phyloP scores from a whole-genome alignment of 2,797 vertebrate species.

The Cichlasoma orientale region DNA sequence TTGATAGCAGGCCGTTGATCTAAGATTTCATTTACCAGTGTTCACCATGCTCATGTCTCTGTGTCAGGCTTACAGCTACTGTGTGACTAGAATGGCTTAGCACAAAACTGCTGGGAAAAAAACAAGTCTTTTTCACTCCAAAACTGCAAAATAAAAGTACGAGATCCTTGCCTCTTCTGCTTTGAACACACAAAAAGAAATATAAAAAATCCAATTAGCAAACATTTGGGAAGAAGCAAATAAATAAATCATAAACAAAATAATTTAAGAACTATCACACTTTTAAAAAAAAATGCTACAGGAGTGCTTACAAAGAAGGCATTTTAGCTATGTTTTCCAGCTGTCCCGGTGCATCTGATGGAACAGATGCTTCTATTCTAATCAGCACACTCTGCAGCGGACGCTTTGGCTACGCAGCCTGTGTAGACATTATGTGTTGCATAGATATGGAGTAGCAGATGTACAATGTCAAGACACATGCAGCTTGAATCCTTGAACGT shows the following conservation, averaged over 20 bases:
- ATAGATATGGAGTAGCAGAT: conserved; percentile 3
- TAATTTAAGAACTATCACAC: background rate
- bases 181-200: background rate
- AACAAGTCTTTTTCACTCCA: background rate
- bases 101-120: background rate
- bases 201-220: background rate
- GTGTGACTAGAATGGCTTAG: background rate
- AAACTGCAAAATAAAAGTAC: background rate
- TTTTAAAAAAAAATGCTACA: background rate
- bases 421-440: background rate
- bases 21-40: background rate
- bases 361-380: conserved; percentile 3
- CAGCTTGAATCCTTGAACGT: conserved; percentile 20
- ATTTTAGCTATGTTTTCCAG: background rate
- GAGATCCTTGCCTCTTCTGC: background rate
- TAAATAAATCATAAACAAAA: background rate
- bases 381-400: conserved; percentile 1
- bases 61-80: background rate
- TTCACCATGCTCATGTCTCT: background rate
- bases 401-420: background rate
- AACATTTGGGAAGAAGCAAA: rapidly evolving
- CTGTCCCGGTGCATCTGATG: background rate
- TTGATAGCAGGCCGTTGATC: background rate
- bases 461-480: background rate
- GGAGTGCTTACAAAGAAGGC: background rate